Evolutionary conservation across 2,113 vertebrate species (phyloP), one percentile per base, ranked within the genome.

Genomic region (Nerophis lumbriciformis): DNA sequence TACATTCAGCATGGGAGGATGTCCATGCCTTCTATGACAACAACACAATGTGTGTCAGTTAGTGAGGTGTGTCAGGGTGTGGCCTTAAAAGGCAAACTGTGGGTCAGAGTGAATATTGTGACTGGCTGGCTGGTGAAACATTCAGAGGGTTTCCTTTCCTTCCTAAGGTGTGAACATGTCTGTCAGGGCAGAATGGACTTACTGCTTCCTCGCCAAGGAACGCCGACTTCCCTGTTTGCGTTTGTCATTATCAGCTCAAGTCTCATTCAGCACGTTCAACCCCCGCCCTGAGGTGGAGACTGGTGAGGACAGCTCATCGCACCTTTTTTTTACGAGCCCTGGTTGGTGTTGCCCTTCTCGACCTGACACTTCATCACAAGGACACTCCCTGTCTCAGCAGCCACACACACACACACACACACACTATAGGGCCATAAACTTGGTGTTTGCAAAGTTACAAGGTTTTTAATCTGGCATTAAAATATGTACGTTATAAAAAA

Each of bases 151-250:
- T 79, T 74, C 15, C 54, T 64, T 66, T 69, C 65, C 70, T 59
- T 72, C 68, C 64, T 54, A 44, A 21, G 7, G 21, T 83, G 75
- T 75, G 28, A 51, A 62, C 47, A 53, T 16, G 47, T 8, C 56
- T 66, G 71, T 72, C 73, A 38, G 52, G 39, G 62, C 47, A 71
- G 53, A 73, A 69, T 47, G 9, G 72, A 75, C 70, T 67, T 63
- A 47, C 21, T 68, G 72, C 69, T 88, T 88, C 85, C 82, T 76
- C 79, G 68, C 60, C 55, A 54, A 56, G 57, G 61, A 66, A 8
- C 69, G 56, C 36, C 61, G 63, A 80, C 75, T 85, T 84, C 81
- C 81, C 67, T 38, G 9, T 11, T 5, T 6, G 54, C 37, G 52
- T 67, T 21, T 60, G 45, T 53, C 62, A 38, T 48, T 11, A 7